Percentiles rank a stretch among this genome's conserved stretches.
phyloP scores from a whole-genome alignment of 2,888 invertebrate species.

The Kuschelorhynchus macadamiae region DNA sequence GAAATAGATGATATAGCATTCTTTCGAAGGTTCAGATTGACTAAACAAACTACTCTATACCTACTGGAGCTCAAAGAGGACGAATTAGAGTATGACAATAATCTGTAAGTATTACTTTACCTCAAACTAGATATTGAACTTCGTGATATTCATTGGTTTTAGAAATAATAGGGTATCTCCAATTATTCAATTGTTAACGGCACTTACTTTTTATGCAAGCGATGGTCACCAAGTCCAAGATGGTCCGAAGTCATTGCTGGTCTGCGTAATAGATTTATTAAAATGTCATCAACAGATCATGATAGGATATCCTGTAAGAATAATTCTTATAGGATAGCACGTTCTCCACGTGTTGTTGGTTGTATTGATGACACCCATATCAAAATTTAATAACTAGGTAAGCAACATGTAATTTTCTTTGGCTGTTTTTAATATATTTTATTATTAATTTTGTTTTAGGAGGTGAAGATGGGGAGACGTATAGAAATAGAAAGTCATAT shows the following conservation, averaged over 20 bases:
- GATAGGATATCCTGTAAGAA: conserved; percentile 9
- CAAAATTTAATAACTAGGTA: conserved; percentile 21
- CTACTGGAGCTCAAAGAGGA: conserved; percentile 12
- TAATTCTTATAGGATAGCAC: conserved; percentile 12
- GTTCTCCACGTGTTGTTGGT: conserved; percentile 15
- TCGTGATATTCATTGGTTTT: conserved; percentile 2
- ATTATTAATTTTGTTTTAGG: not conserved
- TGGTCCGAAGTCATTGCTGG: conserved; percentile 4
- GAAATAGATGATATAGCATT: conserved; percentile 9
- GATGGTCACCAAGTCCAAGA: conserved; percentile 18
- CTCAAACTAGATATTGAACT: no score
- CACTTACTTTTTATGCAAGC: conserved; percentile 21
- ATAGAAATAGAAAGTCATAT: conserved; percentile 16
- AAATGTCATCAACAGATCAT: conserved; percentile 15
- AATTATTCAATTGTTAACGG: not conserved
- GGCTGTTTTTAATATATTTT: not conserved
- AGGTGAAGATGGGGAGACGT: conserved; percentile 20
- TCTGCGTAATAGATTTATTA: conserved; percentile 3
- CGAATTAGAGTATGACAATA: conserved; percentile 7
- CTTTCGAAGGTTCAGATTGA: conserved; percentile 2
- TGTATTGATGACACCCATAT: conserved; percentile 29
- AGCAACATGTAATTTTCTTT: not conserved
- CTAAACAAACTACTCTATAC: not conserved
- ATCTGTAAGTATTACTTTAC: conserved; percentile 9
- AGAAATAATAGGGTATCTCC: conserved; percentile 28